These are phyloP conservation scores for Steinernema scapterisci DNA, from an alignment of 2,888 invertebrate genomes.

Conservation along the genomic window DNA sequence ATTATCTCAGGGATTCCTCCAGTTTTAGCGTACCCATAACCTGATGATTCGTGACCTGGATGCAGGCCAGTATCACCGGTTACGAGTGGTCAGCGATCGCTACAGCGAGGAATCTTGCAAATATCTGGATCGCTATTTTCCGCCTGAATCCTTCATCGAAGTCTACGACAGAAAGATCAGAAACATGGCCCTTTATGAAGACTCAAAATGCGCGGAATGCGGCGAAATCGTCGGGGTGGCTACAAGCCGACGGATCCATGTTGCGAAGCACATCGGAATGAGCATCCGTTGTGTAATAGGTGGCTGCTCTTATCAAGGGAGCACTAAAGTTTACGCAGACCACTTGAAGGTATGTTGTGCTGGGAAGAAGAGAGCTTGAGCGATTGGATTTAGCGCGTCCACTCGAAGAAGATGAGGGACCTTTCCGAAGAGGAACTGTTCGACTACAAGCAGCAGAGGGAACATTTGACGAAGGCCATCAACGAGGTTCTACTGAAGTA, in stretches of 20 bases:
- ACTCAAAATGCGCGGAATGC: neutral
- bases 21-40: neutral
- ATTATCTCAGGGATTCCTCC: neutral
- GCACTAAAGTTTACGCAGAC: no score
- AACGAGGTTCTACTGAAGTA: neutral
- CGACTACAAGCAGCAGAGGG: neutral
- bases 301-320: no score
- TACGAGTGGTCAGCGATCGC: neutral
- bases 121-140: neutral
- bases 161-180: neutral
- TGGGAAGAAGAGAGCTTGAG: no score
- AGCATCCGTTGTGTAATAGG: no score
- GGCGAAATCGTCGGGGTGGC: neutral
- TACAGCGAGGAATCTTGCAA: neutral
- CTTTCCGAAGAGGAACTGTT: neutral
- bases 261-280: neutral
- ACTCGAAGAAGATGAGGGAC: neutral
- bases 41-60: neutral
- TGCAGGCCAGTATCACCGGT: neutral
- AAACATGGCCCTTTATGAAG: neutral
- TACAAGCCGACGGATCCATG: neutral
- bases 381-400: neutral
- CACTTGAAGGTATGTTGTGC: no score
- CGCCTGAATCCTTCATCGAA: neutral
- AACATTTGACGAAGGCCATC: neutral